Evolutionary conservation across 2,113 vertebrate genomes (phyloP), one percentile per base, ranked within the genome.

Genomic region (Piaya cayana): DNA sequence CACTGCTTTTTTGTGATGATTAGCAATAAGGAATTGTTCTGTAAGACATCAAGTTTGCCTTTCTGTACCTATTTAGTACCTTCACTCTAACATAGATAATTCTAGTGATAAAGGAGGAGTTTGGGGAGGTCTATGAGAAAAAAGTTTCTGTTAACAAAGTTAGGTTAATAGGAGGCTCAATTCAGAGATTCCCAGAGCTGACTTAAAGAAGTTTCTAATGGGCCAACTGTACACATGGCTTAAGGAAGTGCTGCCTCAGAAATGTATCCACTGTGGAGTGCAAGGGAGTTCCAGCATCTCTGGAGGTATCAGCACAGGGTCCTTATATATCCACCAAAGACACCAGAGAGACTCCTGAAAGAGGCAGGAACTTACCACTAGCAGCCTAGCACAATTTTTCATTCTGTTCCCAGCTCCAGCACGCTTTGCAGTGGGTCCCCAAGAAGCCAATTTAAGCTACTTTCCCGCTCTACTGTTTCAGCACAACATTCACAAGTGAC

Each of bases 401-500:
- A 42, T 36, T 86, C 82, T 36, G 26, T 60, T 25, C 81, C 83
- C 45, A 19, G 94, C 76, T 36, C 53, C 78, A 13, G 30, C n/a
- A 82, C 88, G 84, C 32, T 14, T 90, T 63, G 92, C 87, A 93
- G 71, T 20, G 37, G 14, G 64, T 45, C 89, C 56, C 16, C 32
- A 50, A 96, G 63, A 92, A 95, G 80, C 60, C 81, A 71, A 72
- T 50, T 90, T 22, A 52, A 97, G 71, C 93, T 86, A 75, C 79
- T 92, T 86, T 72, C 63, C 91, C 26, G 23, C 82, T 95, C 82
- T 89, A 58, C 88, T 76, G 25, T 30, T 95, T 62, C 92, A 95
- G 88, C 85, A 87, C 49, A 5, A 4, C 50, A 79, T 78, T 34
- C 76, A 86, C 34, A 32, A 88, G 75, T 79, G 36, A 77, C 42